These are phyloP conservation scores for Phrynocephalus versicolor DNA, from an alignment of 2,113 vertebrate genomes.

Conservation along the genomic window DNA sequence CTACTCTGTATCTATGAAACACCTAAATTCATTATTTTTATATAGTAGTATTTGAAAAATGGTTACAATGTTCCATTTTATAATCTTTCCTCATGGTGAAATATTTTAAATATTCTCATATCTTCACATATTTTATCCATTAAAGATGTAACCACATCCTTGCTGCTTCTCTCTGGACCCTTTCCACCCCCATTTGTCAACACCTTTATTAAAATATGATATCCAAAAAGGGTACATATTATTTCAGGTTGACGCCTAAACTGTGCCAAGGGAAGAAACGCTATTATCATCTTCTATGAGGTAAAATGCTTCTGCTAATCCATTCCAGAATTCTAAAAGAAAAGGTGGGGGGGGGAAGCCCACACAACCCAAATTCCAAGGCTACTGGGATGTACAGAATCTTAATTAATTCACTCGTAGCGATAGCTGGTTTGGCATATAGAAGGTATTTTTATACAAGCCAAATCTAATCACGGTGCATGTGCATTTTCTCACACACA, in stretches of 20 bases:
- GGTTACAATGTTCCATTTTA: not conserved
- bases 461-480: slow-evolving; percentile 30
- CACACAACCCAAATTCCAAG: not conserved
- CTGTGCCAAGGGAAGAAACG: not conserved
- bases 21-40: not conserved
- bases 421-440: slow-evolving; percentile 10
- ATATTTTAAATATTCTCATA: not conserved
- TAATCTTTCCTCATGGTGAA: not conserved
- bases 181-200: not conserved
- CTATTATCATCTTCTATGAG: slow-evolving; percentile 5
- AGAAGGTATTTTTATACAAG: slow-evolving; percentile 21
- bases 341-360: too few species aligned
- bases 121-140: not conserved
- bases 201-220: not conserved
- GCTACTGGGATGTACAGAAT: slow-evolving; percentile 22
- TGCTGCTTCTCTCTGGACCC: not conserved
- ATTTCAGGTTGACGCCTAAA: slow-evolving; percentile 10
- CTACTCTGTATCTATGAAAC: not conserved
- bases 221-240: slow-evolving; percentile 2
- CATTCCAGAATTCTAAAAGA: slow-evolving; percentile 9
- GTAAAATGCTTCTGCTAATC: slow-evolving; percentile 23
- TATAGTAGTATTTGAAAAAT: not conserved
- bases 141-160: not conserved
- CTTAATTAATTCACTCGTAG: slow-evolving; percentile 27
- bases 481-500: not conserved